Evolutionary conservation across 2,113 vertebrate genomes (phyloP).

Genomic region (Malaclemys terrapin): DNA sequence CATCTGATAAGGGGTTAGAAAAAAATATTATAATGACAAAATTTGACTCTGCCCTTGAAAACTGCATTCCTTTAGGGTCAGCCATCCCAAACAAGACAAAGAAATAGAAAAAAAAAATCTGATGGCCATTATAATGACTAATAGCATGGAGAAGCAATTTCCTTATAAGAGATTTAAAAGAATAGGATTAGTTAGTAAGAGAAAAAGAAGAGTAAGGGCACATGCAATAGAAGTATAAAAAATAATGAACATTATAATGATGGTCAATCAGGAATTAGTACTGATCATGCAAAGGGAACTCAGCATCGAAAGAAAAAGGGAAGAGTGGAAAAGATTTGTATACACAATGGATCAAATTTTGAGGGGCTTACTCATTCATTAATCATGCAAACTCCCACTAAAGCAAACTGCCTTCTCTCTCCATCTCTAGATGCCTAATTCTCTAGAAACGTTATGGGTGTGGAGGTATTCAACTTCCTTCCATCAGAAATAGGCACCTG

Average conservation of each 20-base stretch:
- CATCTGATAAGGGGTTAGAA: too few relatives aligned
- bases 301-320: background rate
- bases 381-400: background rate
- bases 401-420: background rate
- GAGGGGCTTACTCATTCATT: conserved; percentile 24
- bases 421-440: background rate
- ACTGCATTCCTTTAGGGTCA: too few relatives aligned
- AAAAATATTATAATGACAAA: too few relatives aligned
- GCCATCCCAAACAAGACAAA: background rate
- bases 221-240: background rate
- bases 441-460: accelerated
- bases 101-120: background rate
- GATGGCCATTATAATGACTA: background rate
- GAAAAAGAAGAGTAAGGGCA: background rate
- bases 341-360: background rate
- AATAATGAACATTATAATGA: background rate
- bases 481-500: background rate
- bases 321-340: background rate
- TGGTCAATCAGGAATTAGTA: background rate
- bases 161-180: background rate
- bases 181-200: background rate
- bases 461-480: background rate
- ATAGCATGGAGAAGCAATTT: background rate
- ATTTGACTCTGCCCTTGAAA: too few relatives aligned
- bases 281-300: background rate